Evolutionary conservation across 2,888 invertebrate species (phyloP), one percentile per base, ranked within the genome.

Genomic region (Cheilosia grossa): DNA sequence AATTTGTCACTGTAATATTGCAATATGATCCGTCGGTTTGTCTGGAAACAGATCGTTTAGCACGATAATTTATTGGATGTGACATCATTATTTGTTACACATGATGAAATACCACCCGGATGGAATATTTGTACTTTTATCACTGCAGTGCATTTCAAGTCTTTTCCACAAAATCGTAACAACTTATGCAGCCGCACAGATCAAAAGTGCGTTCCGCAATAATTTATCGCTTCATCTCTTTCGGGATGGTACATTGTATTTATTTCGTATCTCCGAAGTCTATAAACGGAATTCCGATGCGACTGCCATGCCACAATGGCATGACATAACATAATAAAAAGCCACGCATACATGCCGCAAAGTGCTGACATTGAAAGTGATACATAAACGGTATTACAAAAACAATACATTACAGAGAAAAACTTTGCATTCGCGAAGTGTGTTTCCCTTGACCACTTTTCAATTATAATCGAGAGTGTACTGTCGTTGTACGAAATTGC

Each of bases 321-420:
- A 17, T 69, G 56, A 78, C 27, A 69, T 64, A 70, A 79, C 24
- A 17, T 6, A 4, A 58, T 9, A 10, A 37, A 30, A 37, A 27
- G 64, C 9, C 33, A 21, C 40, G 42, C 1, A 27, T 30, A 33
- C 27, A 24, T 9, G 49, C 37, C 13, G 37, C 2, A 6, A 1
- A 37, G 10, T 37, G 37, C 30, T 79, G 72, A 79, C 72, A 79
- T 72, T 79, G 79, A 79, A 79, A 59, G 33, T 24, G 21, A 56
- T 17, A 70, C 30, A 30, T 30, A 30, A 37, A 59, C 6, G 33
- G 49, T 37, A 51, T 21, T 66, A 3, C 47, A 47, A 40, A 47
- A 17, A n/a, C 56, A 15, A 27, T 40, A 17, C 13, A 37, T 2
- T 6, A 21, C 24, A 13, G 47, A 27, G n/a, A 47, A 24, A 63